phyloP scores from a whole-genome alignment of 1,140 invertebrate species.

The Zaprionus vittiger region DNA sequence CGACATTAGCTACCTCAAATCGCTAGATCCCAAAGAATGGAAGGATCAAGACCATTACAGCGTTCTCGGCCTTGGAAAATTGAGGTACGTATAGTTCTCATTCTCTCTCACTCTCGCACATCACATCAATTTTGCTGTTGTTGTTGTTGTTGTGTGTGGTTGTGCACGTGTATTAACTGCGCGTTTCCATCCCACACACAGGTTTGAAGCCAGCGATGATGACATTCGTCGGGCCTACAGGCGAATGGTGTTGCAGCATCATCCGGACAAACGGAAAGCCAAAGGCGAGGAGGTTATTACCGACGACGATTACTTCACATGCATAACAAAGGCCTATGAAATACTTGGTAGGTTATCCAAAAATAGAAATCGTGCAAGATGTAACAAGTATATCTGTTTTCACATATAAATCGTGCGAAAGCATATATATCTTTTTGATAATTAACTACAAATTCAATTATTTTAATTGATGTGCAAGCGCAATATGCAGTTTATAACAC shows the following conservation, averaged over 20 bases:
- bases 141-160: not conserved
- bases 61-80: conserved; percentile 93
- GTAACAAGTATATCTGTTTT: not conserved
- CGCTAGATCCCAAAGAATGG: conserved; percentile 98
- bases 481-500: not conserved
- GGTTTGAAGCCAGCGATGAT: conserved; percentile 92
- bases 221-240: conserved; percentile 97
- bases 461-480: not conserved
- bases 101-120: not conserved
- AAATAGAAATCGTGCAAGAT: not conserved
- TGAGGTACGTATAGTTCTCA: conserved; percentile 85
- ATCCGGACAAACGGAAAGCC: conserved; percentile 98
- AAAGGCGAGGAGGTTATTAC: conserved; percentile 92
- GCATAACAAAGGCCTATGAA: conserved; percentile 99
- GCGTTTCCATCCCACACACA: conserved; percentile 20
- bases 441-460: not conserved
- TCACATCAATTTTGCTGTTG: not conserved
- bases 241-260: conserved; percentile 96
- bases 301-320: conserved; percentile 98
- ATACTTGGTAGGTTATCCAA: conserved; percentile 71
- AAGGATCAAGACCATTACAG: conserved; percentile 99
- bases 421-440: not conserved
- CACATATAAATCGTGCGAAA: not conserved
- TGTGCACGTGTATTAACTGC: conserved; percentile 24
- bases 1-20: conserved; percentile 93